phyloP scores from a whole-genome alignment of 2,113 vertebrate genomes.

The Tachuris rubrigastra region DNA sequence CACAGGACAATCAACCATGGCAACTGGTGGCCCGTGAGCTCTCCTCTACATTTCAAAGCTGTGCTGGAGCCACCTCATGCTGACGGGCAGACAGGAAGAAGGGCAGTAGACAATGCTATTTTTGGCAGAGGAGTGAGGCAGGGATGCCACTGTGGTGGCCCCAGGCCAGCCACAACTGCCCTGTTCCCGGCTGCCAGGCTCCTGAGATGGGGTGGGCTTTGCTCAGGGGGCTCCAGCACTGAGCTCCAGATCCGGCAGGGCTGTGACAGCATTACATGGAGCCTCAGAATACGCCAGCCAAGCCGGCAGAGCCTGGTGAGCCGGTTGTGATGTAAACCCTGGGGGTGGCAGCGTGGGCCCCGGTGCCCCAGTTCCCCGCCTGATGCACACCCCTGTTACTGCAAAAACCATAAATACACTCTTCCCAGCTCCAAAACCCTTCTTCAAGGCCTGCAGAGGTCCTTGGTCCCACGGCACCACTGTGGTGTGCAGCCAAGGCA shows the following conservation, averaged over 20 bases:
- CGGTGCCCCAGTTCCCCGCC: not conserved
- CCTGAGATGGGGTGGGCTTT: not conserved
- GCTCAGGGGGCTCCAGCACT: not conserved
- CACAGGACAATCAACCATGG: not conserved
- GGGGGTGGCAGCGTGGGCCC: not conserved
- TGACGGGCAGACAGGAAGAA: not conserved
- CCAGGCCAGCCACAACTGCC: not conserved
- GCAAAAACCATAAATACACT: not conserved
- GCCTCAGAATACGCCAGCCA: fast-evolving
- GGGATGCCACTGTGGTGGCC: fast-evolving
- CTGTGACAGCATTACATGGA: fast-evolving
- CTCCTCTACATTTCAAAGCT: not conserved
- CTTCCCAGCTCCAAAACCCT: not conserved
- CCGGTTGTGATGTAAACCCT: slow-evolving; percentile 6
- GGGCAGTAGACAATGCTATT: fast-evolving
- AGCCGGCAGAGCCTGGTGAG: slow-evolving; percentile 25
- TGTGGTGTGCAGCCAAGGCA: fast-evolving
- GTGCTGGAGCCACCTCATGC: fast-evolving
- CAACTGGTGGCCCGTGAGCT: not conserved
- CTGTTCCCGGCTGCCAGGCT: not conserved
- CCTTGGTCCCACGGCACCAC: fast-evolving
- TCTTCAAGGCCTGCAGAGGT: fast-evolving
- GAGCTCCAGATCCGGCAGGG: not conserved
- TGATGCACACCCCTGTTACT: not conserved
- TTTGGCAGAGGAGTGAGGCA: not conserved